phyloP scores from a whole-genome alignment of 2,888 invertebrate genomes.

The Trichopoda pennipes region DNA sequence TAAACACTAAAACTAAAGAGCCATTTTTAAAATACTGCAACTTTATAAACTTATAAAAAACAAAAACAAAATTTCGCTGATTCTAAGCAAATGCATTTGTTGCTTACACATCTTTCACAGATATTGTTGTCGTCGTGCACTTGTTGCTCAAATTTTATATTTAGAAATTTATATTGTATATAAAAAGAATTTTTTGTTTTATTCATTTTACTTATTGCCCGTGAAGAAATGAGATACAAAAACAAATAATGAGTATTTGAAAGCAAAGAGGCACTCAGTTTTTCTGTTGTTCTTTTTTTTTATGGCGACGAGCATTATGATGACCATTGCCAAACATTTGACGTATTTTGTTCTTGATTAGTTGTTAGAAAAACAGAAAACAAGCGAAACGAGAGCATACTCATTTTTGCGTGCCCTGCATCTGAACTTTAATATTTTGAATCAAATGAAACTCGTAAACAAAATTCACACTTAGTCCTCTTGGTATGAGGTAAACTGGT shows the following conservation, averaged over 20 bases:
- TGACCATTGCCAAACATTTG: conserved; percentile 60
- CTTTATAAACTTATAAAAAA: no score
- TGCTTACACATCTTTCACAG: conserved; percentile 39
- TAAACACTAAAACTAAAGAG: no score
- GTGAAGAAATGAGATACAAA: conserved; percentile 25
- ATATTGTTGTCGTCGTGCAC: conserved; percentile 49
- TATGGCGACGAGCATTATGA: conserved; percentile 25
- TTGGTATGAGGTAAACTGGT: no score
- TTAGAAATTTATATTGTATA: conserved; percentile 64
- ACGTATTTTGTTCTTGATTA: conserved; percentile 41
- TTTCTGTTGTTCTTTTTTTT: conserved; percentile 6
- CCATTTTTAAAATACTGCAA: no score
- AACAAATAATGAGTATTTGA: conserved; percentile 22
- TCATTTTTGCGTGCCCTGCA: conserved; percentile 12
- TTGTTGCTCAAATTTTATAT: conserved; percentile 69
- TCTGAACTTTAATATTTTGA: conserved; percentile 13
- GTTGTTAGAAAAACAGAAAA: conserved; percentile 14
- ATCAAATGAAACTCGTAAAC: conserved; percentile 34
- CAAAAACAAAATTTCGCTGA: background rate
- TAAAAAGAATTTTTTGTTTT: conserved; percentile 34
- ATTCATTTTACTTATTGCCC: conserved; percentile 28
- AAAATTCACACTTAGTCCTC: background rate
- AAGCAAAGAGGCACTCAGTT: conserved; percentile 27
- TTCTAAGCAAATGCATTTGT: conserved; percentile 37
- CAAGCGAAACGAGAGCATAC: conserved; percentile 26